Base-by-base conservation (phyloP, 1,140 invertebrate genomes). In the Drosophila subpulchrella region DNA sequence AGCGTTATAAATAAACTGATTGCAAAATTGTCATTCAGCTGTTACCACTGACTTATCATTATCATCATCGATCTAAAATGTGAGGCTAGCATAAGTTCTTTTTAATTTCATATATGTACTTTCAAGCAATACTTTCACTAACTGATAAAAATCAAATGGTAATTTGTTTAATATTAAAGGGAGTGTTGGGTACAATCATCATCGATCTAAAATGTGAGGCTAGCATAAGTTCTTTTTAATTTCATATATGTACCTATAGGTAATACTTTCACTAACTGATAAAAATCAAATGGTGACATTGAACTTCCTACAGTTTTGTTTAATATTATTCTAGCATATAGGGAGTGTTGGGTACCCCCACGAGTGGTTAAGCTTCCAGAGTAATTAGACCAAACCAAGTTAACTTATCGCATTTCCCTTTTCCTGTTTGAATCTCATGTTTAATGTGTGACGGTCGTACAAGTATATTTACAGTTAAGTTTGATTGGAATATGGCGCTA, bases 401-500 rank as follows among this genome's bases (percentile, higher is more conserved):
- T 27, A 27, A 6, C 46, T 61, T 61, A 47, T 73, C 71, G 32
- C 50, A 50, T n/a, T 65, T 75, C 47, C 36, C 51, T 2, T 27
- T 47, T 66, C 30, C 39, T 20, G 13, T 17, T 38, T 39, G 17
- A 58, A 20, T 36, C 44, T 48, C 30, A 15, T 50, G 68, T 58
- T 72, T 71, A 58, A 39, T 46, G 47, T 60, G 46, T 56, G 20
- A 46, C 46, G 42, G 20, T 56, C 41, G 13, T 47, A 51, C 38
- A 32, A n/a, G 41, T 59, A 48, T 75, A 58, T 75, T 67, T 75
- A 75, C 60, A 75, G 38, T 54, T 62, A 47, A 53, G 66, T 58
- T 53, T 46, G 24, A 20, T 39, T 58, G 32, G 13, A 53, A 36
- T 60, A 51, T 65, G 44, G 48, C 30, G 38, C 30, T 53, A 72